Conservation (phyloP, 2,797 vertebrate genomes). For the Gymnoscopelus braueri region DNA sequence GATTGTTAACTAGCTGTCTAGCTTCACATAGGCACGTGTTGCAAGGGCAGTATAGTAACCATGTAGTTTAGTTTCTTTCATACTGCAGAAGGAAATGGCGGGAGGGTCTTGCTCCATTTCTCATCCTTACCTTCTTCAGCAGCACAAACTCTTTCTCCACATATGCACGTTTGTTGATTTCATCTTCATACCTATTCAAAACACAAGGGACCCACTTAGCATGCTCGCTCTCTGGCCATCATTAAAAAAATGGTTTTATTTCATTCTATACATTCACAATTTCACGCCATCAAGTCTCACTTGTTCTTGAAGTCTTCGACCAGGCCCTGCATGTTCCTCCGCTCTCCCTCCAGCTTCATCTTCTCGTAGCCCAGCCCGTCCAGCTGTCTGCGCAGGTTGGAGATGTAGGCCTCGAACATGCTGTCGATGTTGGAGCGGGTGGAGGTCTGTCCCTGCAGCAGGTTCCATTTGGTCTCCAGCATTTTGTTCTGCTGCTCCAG, state of each 20-base stretch:
- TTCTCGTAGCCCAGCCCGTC: constrained; percentile 85
- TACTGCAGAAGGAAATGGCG: background rate
- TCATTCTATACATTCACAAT: background rate
- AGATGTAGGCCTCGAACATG: constrained; percentile 83
- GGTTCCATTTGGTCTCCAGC: constrained; percentile 87
- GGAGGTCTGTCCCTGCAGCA: constrained; percentile 87
- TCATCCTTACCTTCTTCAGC: constrained; percentile 90
- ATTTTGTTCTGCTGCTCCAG: constrained; percentile 89
- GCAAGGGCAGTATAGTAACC: background rate
- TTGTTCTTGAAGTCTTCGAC: constrained; percentile 87
- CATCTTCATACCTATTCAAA: constrained; percentile 89
- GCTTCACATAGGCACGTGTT: no score
- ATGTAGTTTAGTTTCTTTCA: background rate
- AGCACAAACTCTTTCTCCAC: constrained; percentile 97
- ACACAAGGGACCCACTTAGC: constrained; percentile 1
- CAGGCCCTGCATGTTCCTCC: constrained; percentile 84
- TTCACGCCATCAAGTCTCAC: constrained; percentile 58
- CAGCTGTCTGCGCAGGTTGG: constrained; percentile 84
- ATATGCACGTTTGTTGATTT: constrained; percentile 90
- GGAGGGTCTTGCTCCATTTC: background rate
- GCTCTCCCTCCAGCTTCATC: constrained; percentile 81
- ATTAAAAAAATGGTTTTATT: background rate
- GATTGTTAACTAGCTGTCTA: no score
- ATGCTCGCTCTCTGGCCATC: background rate
- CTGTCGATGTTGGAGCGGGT: constrained; percentile 80